phyloP scores from a whole-genome alignment of 2,888 invertebrate species.

The Prenolepis imparis region DNA sequence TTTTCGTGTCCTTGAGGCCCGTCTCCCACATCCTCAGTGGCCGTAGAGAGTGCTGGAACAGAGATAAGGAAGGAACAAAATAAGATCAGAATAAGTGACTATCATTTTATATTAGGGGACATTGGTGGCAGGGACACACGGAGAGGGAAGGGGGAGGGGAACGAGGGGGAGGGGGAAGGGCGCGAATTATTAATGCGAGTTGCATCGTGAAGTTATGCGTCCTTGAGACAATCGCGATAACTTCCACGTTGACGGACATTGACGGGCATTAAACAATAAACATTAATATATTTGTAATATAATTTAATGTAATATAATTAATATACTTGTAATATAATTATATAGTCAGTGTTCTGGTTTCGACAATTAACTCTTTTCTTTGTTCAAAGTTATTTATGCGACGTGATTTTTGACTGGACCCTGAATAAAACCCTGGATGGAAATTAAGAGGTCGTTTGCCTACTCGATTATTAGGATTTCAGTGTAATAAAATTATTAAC shows the following conservation, averaged over 20 bases:
- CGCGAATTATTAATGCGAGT: conserved; percentile 67
- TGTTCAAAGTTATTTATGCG: conserved; percentile 30
- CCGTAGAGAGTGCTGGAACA: conserved; percentile 82
- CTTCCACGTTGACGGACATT: conserved; percentile 64
- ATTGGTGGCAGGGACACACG: background rate
- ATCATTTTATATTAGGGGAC: conserved; percentile 10
- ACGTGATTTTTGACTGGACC: background rate
- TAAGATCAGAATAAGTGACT: conserved; percentile 34
- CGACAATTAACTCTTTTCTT: conserved; percentile 45
- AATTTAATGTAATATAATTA: no score
- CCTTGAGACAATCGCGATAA: conserved; percentile 68
- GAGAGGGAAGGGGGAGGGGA: background rate
- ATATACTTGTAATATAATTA: no score
- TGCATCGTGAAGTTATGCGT: conserved; percentile 69
- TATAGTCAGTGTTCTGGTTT: background rate
- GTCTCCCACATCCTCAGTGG: conserved; percentile 81
- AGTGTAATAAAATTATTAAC: background rate
- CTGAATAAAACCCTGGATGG: background rate
- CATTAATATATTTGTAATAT: no score
- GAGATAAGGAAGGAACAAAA: conserved; percentile 62
- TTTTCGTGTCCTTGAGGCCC: conserved; percentile 80
- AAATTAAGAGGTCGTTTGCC: conserved; percentile 18
- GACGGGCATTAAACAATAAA: conserved; percentile 59
- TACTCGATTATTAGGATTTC: background rate
- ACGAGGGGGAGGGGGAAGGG: background rate